Percentiles rank a stretch among this genome's conserved stretches.
These are phyloP conservation scores for Ellobium chinense DNA, from an alignment of 2,888 invertebrate species.

Conservation along the genomic window DNA sequence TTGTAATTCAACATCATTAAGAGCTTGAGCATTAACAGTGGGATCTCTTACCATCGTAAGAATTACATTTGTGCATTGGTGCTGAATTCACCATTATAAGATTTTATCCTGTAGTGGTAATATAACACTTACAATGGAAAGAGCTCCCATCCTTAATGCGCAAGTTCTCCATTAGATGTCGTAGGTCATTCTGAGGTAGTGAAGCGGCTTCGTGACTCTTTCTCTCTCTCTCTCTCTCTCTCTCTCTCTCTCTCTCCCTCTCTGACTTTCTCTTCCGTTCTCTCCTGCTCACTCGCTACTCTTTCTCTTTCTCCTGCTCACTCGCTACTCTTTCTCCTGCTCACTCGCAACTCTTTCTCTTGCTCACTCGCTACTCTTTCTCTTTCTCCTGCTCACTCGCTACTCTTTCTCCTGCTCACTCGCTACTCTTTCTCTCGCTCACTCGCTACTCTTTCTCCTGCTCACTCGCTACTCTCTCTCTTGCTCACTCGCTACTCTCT, in stretches of 20 bases:
- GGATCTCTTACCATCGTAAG: no score
- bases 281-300: neutral
- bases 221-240: neutral
- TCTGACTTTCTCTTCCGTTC: neutral
- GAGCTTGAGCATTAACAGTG: no score
- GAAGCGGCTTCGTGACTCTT: neutral
- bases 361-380: neutral
- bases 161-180: no score
- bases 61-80: no score
- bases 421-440: neutral
- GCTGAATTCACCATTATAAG: no score
- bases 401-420: neutral
- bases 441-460: neutral
- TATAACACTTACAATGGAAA: no score
- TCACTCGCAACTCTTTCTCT: neutral
- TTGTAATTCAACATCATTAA: no score
- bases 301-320: neutral
- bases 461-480: neutral
- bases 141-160: no score
- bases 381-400: neutral
- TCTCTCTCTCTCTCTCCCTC: neutral
- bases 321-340: neutral
- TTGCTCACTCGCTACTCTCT: neutral
- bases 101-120: no score
- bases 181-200: no score